phyloP scores from a whole-genome alignment of 2,113 vertebrate species.

The Hystrix cristata region DNA sequence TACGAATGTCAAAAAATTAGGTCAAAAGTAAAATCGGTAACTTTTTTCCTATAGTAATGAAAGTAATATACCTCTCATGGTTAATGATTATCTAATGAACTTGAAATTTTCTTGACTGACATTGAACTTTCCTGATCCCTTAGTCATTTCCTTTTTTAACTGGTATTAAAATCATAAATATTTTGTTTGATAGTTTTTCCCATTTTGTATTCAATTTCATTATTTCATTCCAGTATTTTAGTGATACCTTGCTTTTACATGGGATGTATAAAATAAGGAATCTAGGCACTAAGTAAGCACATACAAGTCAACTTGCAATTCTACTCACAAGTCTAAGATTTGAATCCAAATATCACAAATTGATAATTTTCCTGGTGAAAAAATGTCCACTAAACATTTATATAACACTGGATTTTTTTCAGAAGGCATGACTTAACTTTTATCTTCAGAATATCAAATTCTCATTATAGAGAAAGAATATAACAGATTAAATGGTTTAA shows the following conservation, averaged over 20 bases:
- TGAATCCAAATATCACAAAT: constrained; percentile 53
- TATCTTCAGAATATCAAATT: background rate
- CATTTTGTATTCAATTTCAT: background rate
- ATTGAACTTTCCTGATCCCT: background rate
- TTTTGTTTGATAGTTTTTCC: background rate
- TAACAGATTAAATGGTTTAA: constrained; percentile 24
- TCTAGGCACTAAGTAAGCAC: background rate
- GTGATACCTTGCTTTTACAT: background rate
- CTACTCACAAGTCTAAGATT: background rate
- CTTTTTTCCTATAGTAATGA: background rate
- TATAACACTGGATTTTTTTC: background rate
- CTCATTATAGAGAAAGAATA: background rate
- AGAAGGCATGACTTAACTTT: background rate
- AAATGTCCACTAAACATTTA: constrained; percentile 37
- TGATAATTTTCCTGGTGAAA: constrained; percentile 57
- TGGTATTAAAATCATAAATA: background rate
- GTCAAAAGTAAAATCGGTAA: background rate
- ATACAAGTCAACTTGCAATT: background rate
- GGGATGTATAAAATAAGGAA: background rate
- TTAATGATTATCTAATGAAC: background rate
- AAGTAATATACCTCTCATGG: background rate
- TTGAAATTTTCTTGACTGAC: background rate
- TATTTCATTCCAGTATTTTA: constrained; percentile 34
- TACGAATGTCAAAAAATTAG: background rate
- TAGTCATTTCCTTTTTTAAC: constrained; percentile 17